Conservation (phyloP, 2,797 vertebrate genomes). For the Pogonophryne albipinna region DNA sequence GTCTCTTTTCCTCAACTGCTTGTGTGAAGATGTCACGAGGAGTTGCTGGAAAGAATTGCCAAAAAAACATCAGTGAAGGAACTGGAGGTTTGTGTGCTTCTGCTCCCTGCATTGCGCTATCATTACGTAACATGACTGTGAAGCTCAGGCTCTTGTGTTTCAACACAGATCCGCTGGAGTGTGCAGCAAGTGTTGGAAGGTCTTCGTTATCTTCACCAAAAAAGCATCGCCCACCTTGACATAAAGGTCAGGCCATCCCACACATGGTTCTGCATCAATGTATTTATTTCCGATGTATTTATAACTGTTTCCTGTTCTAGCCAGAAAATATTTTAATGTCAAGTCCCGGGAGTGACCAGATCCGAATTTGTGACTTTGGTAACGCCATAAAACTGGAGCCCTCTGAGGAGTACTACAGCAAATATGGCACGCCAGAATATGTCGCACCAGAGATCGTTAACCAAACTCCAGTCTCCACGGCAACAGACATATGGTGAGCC, state of each 20-base stretch:
- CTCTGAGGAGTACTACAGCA: constrained; percentile 91
- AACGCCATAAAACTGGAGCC: constrained; percentile 88
- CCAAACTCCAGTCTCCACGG: constrained; percentile 92
- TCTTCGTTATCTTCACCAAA: constrained; percentile 88
- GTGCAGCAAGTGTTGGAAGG: constrained; percentile 92
- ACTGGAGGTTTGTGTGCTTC: constrained; percentile 87
- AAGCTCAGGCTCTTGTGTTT: constrained; percentile 22
- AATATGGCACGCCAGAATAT: constrained; percentile 95
- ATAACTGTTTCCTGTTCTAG: constrained; percentile 70
- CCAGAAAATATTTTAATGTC: constrained; percentile 96
- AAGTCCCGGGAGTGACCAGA: constrained; percentile 85
- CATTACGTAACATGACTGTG: constrained; percentile 49
- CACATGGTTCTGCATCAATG: too few relatives aligned
- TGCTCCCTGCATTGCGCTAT: constrained; percentile 50
- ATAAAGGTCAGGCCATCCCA: constrained; percentile 77
- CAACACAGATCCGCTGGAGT: constrained; percentile 86
- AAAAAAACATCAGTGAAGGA: constrained; percentile 91
- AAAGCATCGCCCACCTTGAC: constrained; percentile 85
- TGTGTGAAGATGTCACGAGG: constrained; percentile 90
- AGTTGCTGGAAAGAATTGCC: constrained; percentile 91
- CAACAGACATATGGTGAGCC: constrained; percentile 95
- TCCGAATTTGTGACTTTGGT: constrained; percentile 96
- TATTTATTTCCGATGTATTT: neutral
- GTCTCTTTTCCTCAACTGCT: constrained; percentile 80
- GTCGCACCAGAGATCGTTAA: constrained; percentile 96